Conservation (phyloP, 2,888 invertebrate species). For the Aporophyla lueneburgensis region DNA sequence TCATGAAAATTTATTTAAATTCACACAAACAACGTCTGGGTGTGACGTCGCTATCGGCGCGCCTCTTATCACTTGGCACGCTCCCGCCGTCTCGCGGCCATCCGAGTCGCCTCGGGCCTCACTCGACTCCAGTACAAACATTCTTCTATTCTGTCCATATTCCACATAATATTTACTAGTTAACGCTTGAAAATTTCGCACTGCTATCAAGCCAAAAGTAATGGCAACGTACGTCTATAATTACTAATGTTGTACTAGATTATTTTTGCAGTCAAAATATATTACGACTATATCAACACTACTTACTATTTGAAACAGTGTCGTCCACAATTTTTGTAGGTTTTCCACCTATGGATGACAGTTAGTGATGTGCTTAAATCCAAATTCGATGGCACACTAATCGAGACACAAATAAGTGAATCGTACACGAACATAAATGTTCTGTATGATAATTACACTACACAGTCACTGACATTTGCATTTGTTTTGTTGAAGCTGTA, state of each 20-base stretch:
- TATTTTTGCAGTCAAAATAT: constrained; percentile 28
- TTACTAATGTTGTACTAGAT: constrained; percentile 14
- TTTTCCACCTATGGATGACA: constrained; percentile 87
- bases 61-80: constrained; percentile 91
- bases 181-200: constrained; percentile 33
- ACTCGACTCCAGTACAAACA: constrained; percentile 81
- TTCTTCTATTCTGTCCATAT: constrained; percentile 75
- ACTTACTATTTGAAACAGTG: constrained; percentile 90
- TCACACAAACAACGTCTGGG: constrained; percentile 91
- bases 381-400: constrained; percentile 82
- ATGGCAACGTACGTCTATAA: constrained; percentile 15
- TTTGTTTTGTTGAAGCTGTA: constrained; percentile 79
- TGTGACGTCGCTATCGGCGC: constrained; percentile 91
- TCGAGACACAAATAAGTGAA: constrained; percentile 81
- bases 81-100: constrained; percentile 88
- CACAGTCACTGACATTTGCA: constrained; percentile 85
- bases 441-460: constrained; percentile 77
- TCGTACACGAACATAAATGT: constrained; percentile 82
- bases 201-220: constrained; percentile 20
- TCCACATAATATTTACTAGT: constrained; percentile 71
- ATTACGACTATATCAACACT: constrained; percentile 62
- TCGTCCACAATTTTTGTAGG: constrained; percentile 88
- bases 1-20: constrained; percentile 91
- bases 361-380: constrained; percentile 83
- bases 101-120: constrained; percentile 83